These are phyloP conservation scores for Lerista edwardsae DNA, from an alignment of 2,797 vertebrate genomes.

Conservation along the genomic window DNA sequence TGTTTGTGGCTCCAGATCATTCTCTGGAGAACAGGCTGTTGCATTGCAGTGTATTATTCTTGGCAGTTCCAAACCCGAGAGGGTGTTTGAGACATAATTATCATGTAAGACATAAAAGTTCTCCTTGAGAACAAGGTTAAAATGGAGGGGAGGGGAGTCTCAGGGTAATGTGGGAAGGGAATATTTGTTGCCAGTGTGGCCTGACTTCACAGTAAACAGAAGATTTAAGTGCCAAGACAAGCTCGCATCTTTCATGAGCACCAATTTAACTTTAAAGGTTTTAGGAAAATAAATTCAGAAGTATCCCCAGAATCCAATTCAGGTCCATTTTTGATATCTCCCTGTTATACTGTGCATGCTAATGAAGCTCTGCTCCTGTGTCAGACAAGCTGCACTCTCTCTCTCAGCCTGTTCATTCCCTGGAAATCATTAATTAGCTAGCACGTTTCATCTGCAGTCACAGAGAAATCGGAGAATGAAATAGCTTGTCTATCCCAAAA, in stretches of 20 bases:
- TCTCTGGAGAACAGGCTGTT: not conserved
- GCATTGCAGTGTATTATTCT: not conserved
- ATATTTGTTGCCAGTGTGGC: conserved; percentile 8
- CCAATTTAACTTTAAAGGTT: conserved; percentile 48
- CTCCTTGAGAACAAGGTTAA: not conserved
- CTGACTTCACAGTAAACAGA: conserved; percentile 29
- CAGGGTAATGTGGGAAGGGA: not conserved
- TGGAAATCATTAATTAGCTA: conserved; percentile 59
- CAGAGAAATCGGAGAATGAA: conserved; percentile 44
- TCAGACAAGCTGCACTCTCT: conserved; percentile 46
- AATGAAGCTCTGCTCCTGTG: conserved; percentile 44
- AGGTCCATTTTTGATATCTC: conserved; percentile 33
- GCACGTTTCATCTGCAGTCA: conserved; percentile 42
- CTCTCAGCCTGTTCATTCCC: conserved; percentile 48
- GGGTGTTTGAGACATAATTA: not conserved
- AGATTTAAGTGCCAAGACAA: conserved; percentile 33
- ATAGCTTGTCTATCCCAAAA: conserved; percentile 42
- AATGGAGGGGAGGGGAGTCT: not conserved
- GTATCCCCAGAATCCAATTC: conserved; percentile 19
- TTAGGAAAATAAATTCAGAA: conserved; percentile 4
- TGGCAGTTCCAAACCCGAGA: not conserved
- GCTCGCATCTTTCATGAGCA: conserved; percentile 1
- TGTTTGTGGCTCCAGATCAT: not conserved
- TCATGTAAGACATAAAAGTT: conserved; percentile 10
- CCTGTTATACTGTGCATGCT: conserved; percentile 34